phyloP scores from a whole-genome alignment of 2,113 vertebrate species.

The Nyctibius bracteatus region DNA sequence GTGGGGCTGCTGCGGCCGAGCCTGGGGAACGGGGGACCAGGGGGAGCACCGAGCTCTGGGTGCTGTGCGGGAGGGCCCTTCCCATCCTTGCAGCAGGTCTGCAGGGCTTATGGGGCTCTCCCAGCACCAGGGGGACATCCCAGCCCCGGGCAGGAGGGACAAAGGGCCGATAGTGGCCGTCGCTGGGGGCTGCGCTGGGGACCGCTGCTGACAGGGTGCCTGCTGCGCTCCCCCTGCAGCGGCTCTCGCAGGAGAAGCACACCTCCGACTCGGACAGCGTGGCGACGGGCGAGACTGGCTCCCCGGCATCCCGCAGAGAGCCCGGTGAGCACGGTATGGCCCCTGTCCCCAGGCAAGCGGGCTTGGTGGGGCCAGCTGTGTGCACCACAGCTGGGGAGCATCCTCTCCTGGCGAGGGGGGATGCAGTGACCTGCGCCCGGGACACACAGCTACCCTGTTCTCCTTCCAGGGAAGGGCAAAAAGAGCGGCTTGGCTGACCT shows the following conservation, averaged over 20 bases:
- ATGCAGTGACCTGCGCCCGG: rapidly evolving
- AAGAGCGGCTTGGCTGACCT: constrained; percentile 89
- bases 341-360: not conserved
- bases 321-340: constrained; percentile 79
- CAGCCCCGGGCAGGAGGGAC: not conserved
- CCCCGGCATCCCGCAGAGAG: constrained; percentile 67
- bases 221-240: constrained; percentile 65
- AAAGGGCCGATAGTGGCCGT: not conserved
- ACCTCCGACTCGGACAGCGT: constrained; percentile 88
- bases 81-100: not conserved
- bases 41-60: not conserved
- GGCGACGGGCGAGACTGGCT: constrained; percentile 73
- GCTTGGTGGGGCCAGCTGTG: rapidly evolving
- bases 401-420: not conserved
- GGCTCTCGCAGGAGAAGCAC: constrained; percentile 86
- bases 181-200: too few relatives aligned
- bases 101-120: not conserved
- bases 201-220: not conserved
- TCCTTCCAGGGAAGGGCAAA: constrained; percentile 82
- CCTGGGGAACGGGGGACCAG: rapidly evolving
- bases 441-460: not conserved
- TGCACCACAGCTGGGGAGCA: not conserved
- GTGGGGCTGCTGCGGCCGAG: rapidly evolving
- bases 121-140: rapidly evolving
- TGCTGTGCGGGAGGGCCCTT: not conserved